Conservation (phyloP, 2,888 invertebrate genomes). For the Stegana nigrithorax region DNA sequence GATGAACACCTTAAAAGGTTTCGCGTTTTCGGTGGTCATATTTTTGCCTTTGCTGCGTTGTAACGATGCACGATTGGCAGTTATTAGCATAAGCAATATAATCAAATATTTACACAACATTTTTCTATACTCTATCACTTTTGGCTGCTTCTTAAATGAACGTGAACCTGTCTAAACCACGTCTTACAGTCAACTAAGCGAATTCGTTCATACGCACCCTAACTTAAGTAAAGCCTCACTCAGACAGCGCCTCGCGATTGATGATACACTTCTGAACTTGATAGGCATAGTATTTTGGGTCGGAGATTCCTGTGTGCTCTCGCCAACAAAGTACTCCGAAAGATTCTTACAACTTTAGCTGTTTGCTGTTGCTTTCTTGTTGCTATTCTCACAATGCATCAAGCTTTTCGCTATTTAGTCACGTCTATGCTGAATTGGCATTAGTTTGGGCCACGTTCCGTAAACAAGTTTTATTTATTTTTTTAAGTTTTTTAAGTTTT, state of each 20-base stretch:
- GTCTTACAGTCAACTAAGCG: neutral
- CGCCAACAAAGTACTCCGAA: neutral
- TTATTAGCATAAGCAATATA: conserved; percentile 25
- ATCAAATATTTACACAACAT: conserved; percentile 18
- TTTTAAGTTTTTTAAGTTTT: no score
- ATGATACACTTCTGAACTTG: conserved; percentile 48
- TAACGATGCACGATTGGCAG: conserved; percentile 34
- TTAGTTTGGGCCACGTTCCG: no score
- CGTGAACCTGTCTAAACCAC: neutral
- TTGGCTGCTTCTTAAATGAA: neutral
- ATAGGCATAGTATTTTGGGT: conserved; percentile 41
- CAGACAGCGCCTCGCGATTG: conserved; percentile 13
- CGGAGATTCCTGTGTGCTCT: conserved; percentile 5
- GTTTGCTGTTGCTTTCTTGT: no score
- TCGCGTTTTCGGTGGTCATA: conserved; percentile 42
- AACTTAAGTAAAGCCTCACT: conserved; percentile 33
- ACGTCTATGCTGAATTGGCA: no score
- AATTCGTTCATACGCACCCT: conserved; percentile 35
- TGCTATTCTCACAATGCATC: no score
- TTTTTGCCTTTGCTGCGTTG: conserved; percentile 38
- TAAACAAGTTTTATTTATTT: no score
- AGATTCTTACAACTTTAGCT: no score
- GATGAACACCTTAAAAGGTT: conserved; percentile 74
- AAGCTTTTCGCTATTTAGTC: no score
- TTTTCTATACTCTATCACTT: neutral